Evolutionary conservation across 2,113 vertebrate species (phyloP), one percentile per base, ranked within the genome.

Genomic region (Agelaius tricolor): DNA sequence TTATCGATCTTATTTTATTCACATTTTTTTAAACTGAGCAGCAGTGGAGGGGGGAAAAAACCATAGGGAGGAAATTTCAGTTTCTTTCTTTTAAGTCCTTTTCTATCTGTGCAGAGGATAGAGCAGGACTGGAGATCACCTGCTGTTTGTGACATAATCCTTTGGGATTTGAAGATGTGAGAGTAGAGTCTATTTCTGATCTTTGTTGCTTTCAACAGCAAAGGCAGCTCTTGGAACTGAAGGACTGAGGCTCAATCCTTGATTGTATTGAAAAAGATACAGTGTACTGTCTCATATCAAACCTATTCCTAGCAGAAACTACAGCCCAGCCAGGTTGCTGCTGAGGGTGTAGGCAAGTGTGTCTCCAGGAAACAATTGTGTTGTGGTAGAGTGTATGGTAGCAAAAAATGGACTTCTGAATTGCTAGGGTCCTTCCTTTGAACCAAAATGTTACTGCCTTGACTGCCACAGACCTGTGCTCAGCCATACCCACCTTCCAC

Each of bases 131-230:
- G 63, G 62, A 92, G 82, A 94, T 93, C 88, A 93, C 79, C 72
- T 71, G 83, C 85, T 84, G 46, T 92, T 96, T 93, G 82, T 90
- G 68, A 74, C 59, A 77, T 92, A 95, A 94, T 90, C 96, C 92
- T 76, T 85, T 84, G 90, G 85, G 90, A 95, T 94, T 30, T 92
- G 72, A 93, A 90, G 76, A 83, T 93, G 35, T 80, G 90, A 86
- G 37, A 62, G 63, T 27, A 44, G 63, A 94, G 63, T 79, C 76
- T 93, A 62, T 90, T 92, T 93, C 83, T 69, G 54, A 73, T 91
- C 75, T 95, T 92, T 90, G 66, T 72, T 91, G 58, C 54, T 68
- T 91, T 94, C 92, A 93, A 39, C 47, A 82, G 84, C 52, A 72
- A 82, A 87, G 46, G 78, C 81, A 87, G 73, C 66, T 89, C 39